Conservation (phyloP, 2,888 invertebrate species). For the Cephonodes hylas region DNA sequence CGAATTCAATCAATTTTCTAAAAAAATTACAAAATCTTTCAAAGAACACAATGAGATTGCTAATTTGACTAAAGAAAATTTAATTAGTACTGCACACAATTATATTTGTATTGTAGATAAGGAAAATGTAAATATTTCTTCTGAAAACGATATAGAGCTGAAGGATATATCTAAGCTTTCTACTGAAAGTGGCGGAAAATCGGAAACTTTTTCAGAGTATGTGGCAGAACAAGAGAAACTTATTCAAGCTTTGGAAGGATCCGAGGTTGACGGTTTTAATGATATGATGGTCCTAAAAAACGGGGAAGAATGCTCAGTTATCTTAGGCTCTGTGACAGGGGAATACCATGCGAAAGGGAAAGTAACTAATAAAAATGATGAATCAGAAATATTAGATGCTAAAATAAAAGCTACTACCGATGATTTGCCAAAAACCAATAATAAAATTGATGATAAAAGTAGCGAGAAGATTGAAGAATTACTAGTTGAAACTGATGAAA, state of each 20-base stretch:
- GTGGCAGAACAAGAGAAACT: constrained; percentile 47
- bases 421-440: not conserved
- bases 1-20: not conserved
- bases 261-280: constrained; percentile 1
- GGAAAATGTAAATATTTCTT: not conserved
- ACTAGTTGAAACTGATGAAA: too few species aligned
- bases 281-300: constrained; percentile 17
- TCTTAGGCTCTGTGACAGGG: too few species aligned
- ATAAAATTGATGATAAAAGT: too few species aligned
- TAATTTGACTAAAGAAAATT: not conserved
- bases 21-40: not conserved
- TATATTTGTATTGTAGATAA: not conserved
- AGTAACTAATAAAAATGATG: not conserved
- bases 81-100: not conserved
- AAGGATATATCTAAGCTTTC: constrained; percentile 23
- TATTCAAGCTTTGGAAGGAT: constrained; percentile 38
- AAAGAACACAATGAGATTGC: not conserved
- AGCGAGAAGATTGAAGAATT: not conserved
- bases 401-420: too few species aligned
- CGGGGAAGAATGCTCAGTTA: not conserved
- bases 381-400: too few species aligned
- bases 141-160: constrained; percentile 24
- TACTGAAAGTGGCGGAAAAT: constrained; percentile 14
- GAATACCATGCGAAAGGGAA: not conserved
- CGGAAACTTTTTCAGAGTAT: constrained; percentile 43